These are phyloP conservation scores for Margaritifera margaritifera DNA, from an alignment of 2,888 invertebrate species.

Conservation along the genomic window DNA sequence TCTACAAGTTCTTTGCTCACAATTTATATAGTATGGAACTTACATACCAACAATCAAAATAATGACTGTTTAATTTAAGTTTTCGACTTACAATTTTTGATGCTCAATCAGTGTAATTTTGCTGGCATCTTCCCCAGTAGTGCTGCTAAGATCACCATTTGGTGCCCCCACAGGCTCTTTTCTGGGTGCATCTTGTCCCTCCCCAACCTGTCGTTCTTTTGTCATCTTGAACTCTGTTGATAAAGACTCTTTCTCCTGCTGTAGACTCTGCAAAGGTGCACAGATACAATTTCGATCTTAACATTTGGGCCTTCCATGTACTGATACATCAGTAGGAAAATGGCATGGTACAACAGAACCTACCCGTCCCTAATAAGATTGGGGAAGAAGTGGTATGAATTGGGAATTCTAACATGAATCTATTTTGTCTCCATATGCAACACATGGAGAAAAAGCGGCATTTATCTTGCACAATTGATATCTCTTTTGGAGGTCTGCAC, in stretches of 20 bases:
- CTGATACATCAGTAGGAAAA: too few relatives aligned
- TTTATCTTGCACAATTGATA: too few relatives aligned
- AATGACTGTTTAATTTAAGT: too few relatives aligned
- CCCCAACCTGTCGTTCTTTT: slow-evolving; percentile 72
- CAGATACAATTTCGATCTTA: not conserved
- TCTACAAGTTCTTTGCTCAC: too few relatives aligned
- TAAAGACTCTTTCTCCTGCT: slow-evolving; percentile 75
- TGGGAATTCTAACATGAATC: too few relatives aligned
- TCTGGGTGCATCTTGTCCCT: slow-evolving; percentile 50
- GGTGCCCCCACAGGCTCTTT: slow-evolving; percentile 73
- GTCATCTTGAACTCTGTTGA: slow-evolving; percentile 72
- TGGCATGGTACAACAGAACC: too few relatives aligned
- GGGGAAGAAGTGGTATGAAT: too few relatives aligned
- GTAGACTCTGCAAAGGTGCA: slow-evolving; percentile 36
- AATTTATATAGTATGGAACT: not conserved
- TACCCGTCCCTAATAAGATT: too few relatives aligned
- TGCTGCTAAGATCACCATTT: slow-evolving; percentile 54
- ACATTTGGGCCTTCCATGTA: too few relatives aligned
- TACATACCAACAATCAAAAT: not conserved
- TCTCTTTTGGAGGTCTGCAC: too few relatives aligned
- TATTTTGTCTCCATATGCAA: too few relatives aligned
- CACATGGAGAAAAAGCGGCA: too few relatives aligned
- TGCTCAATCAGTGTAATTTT: slow-evolving; percentile 48
- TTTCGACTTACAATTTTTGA: slow-evolving; percentile 52
- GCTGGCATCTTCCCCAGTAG: slow-evolving; percentile 37